These are phyloP conservation scores for Aotus griseimembra DNA, from an alignment of 2,797 vertebrate genomes.

Conservation along the genomic window DNA sequence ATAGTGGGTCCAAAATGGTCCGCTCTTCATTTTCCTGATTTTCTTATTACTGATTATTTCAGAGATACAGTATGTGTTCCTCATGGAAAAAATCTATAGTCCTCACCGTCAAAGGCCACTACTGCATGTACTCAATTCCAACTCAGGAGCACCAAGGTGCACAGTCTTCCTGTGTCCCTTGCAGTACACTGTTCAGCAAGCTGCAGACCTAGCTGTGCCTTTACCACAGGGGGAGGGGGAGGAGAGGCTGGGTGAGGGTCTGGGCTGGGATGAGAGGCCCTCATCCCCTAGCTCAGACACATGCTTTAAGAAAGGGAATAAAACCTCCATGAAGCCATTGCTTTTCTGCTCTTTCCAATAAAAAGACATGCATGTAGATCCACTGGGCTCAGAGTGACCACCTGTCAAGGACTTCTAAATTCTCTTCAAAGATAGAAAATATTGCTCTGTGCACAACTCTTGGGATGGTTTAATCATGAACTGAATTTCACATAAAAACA, in stretches of 20 bases:
- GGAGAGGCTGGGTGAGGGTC: not conserved
- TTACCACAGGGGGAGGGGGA: too few relatives aligned
- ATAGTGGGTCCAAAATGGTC: not conserved
- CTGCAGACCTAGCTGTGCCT: not conserved
- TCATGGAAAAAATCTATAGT: not conserved
- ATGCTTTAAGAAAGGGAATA: not conserved
- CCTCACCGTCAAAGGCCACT: not conserved
- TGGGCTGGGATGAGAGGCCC: not conserved
- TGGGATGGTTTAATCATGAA: constrained; percentile 50
- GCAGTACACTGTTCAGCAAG: not conserved
- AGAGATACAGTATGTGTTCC: not conserved
- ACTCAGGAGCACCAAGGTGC: not conserved
- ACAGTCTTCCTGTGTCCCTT: too few relatives aligned
- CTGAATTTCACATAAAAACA: constrained; percentile 35
- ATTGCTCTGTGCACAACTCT: not conserved
- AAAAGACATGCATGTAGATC: not conserved
- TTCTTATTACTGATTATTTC: not conserved
- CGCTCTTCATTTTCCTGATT: not conserved
- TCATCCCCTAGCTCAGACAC: not conserved
- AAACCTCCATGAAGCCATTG: not conserved
- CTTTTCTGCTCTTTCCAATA: constrained; percentile 1
- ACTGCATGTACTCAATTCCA: not conserved
- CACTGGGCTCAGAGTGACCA: constrained; percentile 22
- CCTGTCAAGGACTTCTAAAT: constrained; percentile 32
- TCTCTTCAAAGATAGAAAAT: constrained; percentile 59